phyloP scores from a whole-genome alignment of 2,113 vertebrate genomes.

The Xyliphius kryptos region DNA sequence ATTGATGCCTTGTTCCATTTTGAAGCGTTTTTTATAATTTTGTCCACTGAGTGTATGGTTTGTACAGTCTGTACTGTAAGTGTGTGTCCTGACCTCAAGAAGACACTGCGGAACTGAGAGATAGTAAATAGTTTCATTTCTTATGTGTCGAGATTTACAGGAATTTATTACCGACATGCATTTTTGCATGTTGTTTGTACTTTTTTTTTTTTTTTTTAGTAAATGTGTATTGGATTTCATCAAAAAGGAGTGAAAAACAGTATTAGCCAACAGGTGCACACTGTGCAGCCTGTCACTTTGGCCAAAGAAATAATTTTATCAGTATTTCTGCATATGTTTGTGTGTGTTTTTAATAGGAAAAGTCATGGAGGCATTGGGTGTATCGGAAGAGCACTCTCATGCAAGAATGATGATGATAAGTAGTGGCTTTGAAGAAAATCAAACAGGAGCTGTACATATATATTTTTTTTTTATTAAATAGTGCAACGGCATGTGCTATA shows the following conservation, averaged over 20 bases:
- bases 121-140: constrained; percentile 13
- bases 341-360: constrained; percentile 42
- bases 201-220: constrained; percentile 30
- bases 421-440: constrained; percentile 30
- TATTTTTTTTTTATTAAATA: constrained; percentile 52
- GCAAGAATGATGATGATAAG: constrained; percentile 43
- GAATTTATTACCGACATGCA: constrained; percentile 20
- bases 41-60: constrained; percentile 19
- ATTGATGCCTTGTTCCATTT: constrained; percentile 84
- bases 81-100: constrained; percentile 19
- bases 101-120: constrained; percentile 13
- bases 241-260: constrained; percentile 30
- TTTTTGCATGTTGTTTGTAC: no score
- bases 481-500: constrained; percentile 61
- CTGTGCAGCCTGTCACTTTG: constrained; percentile 58
- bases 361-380: constrained; percentile 11
- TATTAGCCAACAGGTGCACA: constrained; percentile 48
- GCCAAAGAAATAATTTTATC: constrained; percentile 69
- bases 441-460: constrained; percentile 61
- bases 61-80: constrained; percentile 33
- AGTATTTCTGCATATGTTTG: constrained; percentile 35
- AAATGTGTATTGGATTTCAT: background rate
- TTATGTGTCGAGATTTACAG: constrained; percentile 8
- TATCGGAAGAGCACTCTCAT: background rate
- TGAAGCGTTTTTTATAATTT: constrained; percentile 48